Conservation (phyloP, 2,113 vertebrate species). For the Eudyptes chrysolophus region DNA sequence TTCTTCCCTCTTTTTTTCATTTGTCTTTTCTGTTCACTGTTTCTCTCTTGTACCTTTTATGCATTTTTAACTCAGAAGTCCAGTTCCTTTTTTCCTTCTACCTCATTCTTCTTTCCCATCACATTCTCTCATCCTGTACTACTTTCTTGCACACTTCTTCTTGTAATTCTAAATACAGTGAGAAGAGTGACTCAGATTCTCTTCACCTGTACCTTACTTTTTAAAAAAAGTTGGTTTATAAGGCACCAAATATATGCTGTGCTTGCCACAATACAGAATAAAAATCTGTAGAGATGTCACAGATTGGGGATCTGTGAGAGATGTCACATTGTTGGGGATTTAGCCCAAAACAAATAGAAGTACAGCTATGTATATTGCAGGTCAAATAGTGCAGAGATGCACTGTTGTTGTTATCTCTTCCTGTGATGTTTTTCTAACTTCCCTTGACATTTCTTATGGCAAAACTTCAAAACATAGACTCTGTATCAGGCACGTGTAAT, state of each 20-base stretch:
- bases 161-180: neutral
- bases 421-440: neutral
- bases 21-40: neutral
- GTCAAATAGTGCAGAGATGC: neutral
- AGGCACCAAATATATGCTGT: neutral
- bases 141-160: neutral
- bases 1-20: neutral
- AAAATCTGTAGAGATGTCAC: neutral
- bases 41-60: neutral
- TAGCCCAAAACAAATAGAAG: neutral
- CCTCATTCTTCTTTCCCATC: neutral
- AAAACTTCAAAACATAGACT: neutral
- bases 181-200: neutral
- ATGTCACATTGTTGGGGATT: neutral
- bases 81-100: neutral
- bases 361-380: neutral
- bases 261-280: neutral
- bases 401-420: neutral
- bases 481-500: neutral
- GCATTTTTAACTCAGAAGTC: neutral
- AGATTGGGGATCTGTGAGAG: too few species aligned
- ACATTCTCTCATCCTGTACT: neutral
- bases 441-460: constrained; percentile 8
- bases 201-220: neutral
- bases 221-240: neutral